Evolutionary conservation across 2,113 vertebrate genomes (phyloP).

Genomic region (Ochotona curzoniae): DNA sequence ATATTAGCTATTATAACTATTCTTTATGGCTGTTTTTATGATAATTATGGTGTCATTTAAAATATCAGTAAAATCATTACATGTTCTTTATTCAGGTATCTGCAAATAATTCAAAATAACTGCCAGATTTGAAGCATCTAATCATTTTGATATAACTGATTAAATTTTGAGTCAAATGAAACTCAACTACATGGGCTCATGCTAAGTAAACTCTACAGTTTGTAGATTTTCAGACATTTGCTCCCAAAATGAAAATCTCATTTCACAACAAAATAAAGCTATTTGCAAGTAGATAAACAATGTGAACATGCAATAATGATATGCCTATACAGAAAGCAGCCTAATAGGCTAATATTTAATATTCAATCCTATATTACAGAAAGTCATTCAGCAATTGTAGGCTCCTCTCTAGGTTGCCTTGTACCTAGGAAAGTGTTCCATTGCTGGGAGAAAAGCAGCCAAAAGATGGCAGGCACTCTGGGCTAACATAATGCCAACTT

Average conservation of each 20-base stretch:
- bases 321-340: neutral
- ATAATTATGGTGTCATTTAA: conserved; percentile 12
- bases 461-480: no score
- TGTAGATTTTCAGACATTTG: neutral
- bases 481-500: no score
- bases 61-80: conserved; percentile 26
- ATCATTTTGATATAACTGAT: conserved; percentile 20
- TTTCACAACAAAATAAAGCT: neutral
- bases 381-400: neutral
- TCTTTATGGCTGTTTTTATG: neutral
- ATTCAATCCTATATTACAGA: neutral
- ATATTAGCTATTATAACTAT: neutral
- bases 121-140: neutral
- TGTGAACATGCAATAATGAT: neutral
- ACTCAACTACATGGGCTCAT: neutral
- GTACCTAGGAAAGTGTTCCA: no score
- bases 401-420: no score
- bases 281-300: neutral
- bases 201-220: neutral
- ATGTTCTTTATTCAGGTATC: neutral
- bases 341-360: conserved; percentile 25
- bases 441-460: no score
- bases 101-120: conserved; percentile 27
- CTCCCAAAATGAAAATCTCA: conserved; percentile 18
- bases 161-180: neutral